Base-by-base conservation (phyloP, 2,113 vertebrate species). In the Parotia lawesii region DNA sequence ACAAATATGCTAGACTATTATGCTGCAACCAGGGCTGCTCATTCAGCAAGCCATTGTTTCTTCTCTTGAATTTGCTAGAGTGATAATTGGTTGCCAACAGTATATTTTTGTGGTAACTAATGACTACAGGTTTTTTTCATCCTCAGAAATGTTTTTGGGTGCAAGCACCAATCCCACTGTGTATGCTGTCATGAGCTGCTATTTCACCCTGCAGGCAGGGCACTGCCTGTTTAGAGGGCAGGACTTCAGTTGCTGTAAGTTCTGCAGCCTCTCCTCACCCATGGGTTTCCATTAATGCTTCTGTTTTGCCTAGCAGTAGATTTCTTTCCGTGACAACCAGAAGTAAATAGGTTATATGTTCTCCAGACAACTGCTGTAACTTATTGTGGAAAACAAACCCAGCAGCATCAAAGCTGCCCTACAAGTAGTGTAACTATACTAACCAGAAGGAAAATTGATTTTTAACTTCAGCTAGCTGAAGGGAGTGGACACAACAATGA, bases 331-430 rank as follows among this genome's bases (percentile, higher is more conserved):
- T 78, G 86, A 89, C 91, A 93, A 66, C 58, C 47, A 90, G 83
- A 92, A 94, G 45, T 85, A 92, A 94, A 92, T 64, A 57, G 48
- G 45, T 75, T 92, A 45, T 35, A 78, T 74, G 53, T 73, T 96
- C 73, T 82, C 62, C 77, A 78, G 51, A 54, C 84, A 83, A 74
- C 78, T 91, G 85, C 50, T 85, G 12, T 53, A 79, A 87, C 54
- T 47, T 73, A 61, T 38, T 45, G 71, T 47, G 38, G 78, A 89
- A 76, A 35, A 87, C 58, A 87, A 94, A 57, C 33, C 60, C 54
- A 70, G 51, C n/a, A 83, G n/a, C 51, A 87, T 72, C 44, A 79
- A 85, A 85, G 33, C 45, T 47, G 38, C 33, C 47, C 42, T 54
- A 28, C 16, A 33, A 79, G 50, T 38, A 93, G 19, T 3, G 4